phyloP scores from a whole-genome alignment of 2,113 vertebrate species.

The Octodon degus region DNA sequence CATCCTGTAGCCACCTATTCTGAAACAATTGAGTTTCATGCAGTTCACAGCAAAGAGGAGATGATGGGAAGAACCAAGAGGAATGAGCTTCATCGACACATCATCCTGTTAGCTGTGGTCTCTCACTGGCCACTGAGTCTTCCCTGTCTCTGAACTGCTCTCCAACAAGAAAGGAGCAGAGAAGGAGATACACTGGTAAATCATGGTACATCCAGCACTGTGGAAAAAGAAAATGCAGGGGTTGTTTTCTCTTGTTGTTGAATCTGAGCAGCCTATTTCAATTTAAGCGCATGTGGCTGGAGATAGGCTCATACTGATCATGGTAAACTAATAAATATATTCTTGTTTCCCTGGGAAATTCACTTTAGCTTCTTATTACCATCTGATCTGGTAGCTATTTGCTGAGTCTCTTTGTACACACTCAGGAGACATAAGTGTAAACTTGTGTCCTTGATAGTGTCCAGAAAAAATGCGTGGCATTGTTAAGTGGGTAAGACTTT shows the following conservation, averaged over 20 bases:
- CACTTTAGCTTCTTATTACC: conserved; percentile 7
- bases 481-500: neutral
- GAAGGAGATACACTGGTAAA: neutral
- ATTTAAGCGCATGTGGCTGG: neutral
- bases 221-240: neutral
- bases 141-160: neutral
- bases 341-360: conserved; percentile 28
- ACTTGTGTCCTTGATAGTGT: neutral
- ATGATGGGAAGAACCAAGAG: neutral
- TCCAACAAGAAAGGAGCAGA: neutral
- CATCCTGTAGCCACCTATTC: neutral
- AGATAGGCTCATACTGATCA: neutral
- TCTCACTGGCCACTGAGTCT: neutral
- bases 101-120: neutral
- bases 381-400: neutral
- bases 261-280: neutral
- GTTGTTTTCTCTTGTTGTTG: neutral
- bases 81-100: neutral
- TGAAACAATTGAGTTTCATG: neutral
- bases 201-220: neutral
- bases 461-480: neutral
- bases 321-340: neutral
- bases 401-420: neutral
- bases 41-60: neutral
- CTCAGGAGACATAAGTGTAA: neutral